phyloP scores from a whole-genome alignment of 2,113 vertebrate species.

The Carassius carassius region DNA sequence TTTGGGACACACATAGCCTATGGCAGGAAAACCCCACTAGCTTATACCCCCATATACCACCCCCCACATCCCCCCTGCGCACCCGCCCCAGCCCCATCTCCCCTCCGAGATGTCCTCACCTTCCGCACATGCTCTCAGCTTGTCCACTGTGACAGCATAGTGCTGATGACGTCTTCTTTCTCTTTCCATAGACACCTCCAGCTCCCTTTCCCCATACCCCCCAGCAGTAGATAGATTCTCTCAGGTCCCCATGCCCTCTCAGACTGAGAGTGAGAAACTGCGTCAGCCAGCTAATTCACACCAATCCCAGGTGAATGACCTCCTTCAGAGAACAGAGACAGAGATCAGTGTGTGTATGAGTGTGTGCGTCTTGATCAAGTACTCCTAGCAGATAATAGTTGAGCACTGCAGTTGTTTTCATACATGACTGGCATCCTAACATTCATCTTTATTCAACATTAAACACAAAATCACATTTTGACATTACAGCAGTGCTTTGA shows the following conservation, averaged over 20 bases:
- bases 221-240: constrained; percentile 19
- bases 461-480: constrained; percentile 62
- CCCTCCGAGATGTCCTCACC: not conserved
- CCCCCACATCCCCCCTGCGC: no score
- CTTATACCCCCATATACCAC: not conserved
- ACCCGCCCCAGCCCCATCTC: no score
- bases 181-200: constrained; percentile 60
- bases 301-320: constrained; percentile 46
- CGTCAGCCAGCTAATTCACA: constrained; percentile 53
- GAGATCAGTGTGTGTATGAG: constrained; percentile 9
- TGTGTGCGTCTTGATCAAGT: constrained; percentile 20
- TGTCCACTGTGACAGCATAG: constrained; percentile 65
- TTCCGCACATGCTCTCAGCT: not conserved
- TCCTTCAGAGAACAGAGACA: constrained; percentile 40
- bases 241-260: constrained; percentile 16
- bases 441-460: constrained; percentile 53
- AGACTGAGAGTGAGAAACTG: constrained; percentile 40
- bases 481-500: constrained; percentile 63
- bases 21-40: constrained; percentile 42
- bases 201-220: constrained; percentile 25
- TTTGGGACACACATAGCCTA: not conserved
- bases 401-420: constrained; percentile 23
- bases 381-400: constrained; percentile 5
- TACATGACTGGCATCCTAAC: constrained; percentile 61
- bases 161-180: constrained; percentile 63